Base-by-base conservation (phyloP, 2,797 vertebrate species). In the Enteromius trimaculatus region DNA sequence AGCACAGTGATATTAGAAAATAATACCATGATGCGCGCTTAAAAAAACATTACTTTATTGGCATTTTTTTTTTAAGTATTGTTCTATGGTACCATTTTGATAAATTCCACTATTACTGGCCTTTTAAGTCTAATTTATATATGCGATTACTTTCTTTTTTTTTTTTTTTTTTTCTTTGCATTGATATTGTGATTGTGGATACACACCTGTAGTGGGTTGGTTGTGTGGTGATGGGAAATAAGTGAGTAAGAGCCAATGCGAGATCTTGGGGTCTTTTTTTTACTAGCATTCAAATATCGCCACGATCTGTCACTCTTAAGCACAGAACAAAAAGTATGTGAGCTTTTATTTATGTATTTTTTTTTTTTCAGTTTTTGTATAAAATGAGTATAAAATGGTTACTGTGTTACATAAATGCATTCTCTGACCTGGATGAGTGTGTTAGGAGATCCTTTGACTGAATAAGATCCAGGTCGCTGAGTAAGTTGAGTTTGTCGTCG, bases 371-470 rank as follows among this genome's bases (percentile, higher is more conserved):
- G 0, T 49, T 42, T 82, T 7, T 37, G 10, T 34, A n/a, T n/a
- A n/a, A n/a, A n/a, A n/a, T n/a, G 10, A 14, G 0, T 39, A 34
- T 26, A 11, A 13, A 34, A 31, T 75, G 44, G 16, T 44, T 29
- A 13, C 37, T 44, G 9, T 66, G 19, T 66, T 55, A 16, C 31
- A 55, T 31, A 6, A 53, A 53, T 39, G 44, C 17, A 34, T 66
- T 55, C 23, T 66, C 31, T 66, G 4, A 82, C 94, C 92, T 94
- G 94, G 88, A 94, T 92, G 84, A 95, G 90, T 72, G 91, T 90
- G 81, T 95, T 94, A 19, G 94, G 94, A 83, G 91, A 94, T 80
- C 94, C 94, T 91, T 89, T 95, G 86, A 88, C 92, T 49, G 93
- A 87, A 87, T 94, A 58, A 7, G 92, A 80, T 83, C 94, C 94